Conservation (phyloP, 1,140 invertebrate species). For the Subanguina moxae region DNA sequence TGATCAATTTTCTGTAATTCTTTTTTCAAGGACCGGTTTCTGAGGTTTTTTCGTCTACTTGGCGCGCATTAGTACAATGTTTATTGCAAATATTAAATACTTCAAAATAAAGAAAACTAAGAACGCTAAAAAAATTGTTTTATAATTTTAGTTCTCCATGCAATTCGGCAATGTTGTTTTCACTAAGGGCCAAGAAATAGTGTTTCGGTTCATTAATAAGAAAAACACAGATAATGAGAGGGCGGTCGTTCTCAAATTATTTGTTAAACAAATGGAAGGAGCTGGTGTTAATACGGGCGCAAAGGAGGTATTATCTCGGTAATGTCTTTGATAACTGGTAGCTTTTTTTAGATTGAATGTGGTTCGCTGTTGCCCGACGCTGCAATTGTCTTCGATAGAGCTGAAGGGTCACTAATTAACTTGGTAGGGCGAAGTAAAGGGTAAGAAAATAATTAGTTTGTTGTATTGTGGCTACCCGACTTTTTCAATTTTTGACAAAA, state of each 20-base stretch:
- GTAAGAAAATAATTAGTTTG: too few species aligned
- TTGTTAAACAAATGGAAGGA: conserved; percentile 85
- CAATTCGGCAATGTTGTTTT: conserved; percentile 85
- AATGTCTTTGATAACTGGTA: too few species aligned
- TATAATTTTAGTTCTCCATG: conserved; percentile 70
- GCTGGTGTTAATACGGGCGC: conserved; percentile 41
- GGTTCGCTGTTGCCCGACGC: conserved; percentile 70
- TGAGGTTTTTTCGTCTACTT: too few species aligned
- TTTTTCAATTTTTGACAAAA: too few species aligned
- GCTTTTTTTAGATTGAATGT: conserved; percentile 72
- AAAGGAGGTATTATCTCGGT: conserved; percentile 23
- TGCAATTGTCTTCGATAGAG: conserved; percentile 69
- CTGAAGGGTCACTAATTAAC: conserved; percentile 68
- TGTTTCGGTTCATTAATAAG: conserved; percentile 71
- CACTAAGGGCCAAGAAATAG: conserved; percentile 81
- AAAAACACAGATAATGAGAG: conserved; percentile 19
- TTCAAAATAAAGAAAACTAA: too few species aligned
- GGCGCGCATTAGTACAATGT: too few species aligned
- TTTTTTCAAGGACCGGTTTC: too few species aligned
- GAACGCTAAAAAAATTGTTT: too few species aligned
- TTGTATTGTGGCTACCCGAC: too few species aligned
- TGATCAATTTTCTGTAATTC: too few species aligned
- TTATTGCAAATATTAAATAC: too few species aligned
- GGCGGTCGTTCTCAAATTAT: conserved; percentile 77
- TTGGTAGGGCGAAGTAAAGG: conserved; percentile 63